Evolutionary conservation across 2,888 invertebrate genomes (phyloP), one percentile per base, ranked within the genome.

Genomic region (Lapara coniferarum): DNA sequence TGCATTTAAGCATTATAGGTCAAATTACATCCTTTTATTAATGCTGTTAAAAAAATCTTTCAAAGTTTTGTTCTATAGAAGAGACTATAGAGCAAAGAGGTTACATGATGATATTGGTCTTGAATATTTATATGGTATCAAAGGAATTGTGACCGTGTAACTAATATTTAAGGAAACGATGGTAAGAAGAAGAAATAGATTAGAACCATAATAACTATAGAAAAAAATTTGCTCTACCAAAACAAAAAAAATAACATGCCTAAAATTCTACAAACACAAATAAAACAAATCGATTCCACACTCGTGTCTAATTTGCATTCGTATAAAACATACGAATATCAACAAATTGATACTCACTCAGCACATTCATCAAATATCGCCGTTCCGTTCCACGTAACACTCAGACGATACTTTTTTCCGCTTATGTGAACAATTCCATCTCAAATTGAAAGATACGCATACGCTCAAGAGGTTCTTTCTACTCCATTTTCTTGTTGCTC

Each of bases 361-460:
- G 19, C n/a, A 49, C 49, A 63, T 63, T 52, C 52, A 70, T 73
- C 70, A 74, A 37, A 67, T 72, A 73, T 79, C 75, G 74, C 70
- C 73, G 75, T 46, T 63, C 19, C 19, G 53, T 63, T 55, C 12
- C 59, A 58, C 53, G 59, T 44, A 16, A 53, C 5, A 19, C 19
- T 63, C 16, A 8, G 46, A 46, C 66, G 53, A 56, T 66, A 69
- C 49, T 57, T 10, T 59, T 7, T 49, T 69, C 66, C 46, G 66
- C 37, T 66, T 49, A 37, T 53, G 53, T 67, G 71, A 67, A 78
- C 84, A 81, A 82, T 82, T 82, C 80, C 76, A 78, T 76, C 77
- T 75, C 77, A 82, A 84, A 84, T 83, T 83, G 82, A 80, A 81
- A 81, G 12, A 16, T 46, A 63, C 46, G 46, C 63, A 49, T 37